Evolutionary conservation across 2,797 vertebrate species (phyloP), one percentile per base, ranked within the genome.

Genomic region (Gouania willdenowi): DNA sequence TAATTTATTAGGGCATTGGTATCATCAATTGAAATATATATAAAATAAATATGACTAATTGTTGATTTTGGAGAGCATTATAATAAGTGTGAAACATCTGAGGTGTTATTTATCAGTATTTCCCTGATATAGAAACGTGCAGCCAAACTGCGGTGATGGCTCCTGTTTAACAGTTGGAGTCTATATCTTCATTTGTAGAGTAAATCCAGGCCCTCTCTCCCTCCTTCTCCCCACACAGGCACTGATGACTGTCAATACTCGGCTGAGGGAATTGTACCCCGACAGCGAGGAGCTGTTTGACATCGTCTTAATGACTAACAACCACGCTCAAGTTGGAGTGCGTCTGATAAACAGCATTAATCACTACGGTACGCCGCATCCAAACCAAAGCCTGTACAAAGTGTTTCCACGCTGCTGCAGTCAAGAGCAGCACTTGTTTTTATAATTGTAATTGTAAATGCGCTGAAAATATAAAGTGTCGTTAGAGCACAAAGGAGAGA

Each of bases 261-360:
- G 89, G 5, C 88, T 99, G 51, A 88, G 93, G 17, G 47, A 82
- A 3, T 90, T 97, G 30, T 98, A 99, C 64, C 94, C 94, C 1
- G 87, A 92, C 5, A 92, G 92, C 3, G 93, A 98, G 70, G 92
- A 98, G 57, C 83, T 96, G 59, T 97, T 98, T 78, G 95, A 98
- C 81, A 92, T 98, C 21, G 93, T 98, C 27, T 83, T 98, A 48
- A 96, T 98, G 93, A 98, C 96, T 33, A 98, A 97, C 80, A 96
- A 97, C 82, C 94, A 95, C 26, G 96, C 95, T 61, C 94, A 98
- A 71, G 95, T 98, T 18, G 95, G 94, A 52, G 93, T 98, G 42
- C 87, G 95, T 38, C 92, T 98, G 74, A 98, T 98, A 77, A 98
- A 98, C 89, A 96, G 92, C 87, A 97, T 98, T 71, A 98, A 98